Conservation (phyloP, 2,113 vertebrate genomes). For the Megaptera novaeangliae region DNA sequence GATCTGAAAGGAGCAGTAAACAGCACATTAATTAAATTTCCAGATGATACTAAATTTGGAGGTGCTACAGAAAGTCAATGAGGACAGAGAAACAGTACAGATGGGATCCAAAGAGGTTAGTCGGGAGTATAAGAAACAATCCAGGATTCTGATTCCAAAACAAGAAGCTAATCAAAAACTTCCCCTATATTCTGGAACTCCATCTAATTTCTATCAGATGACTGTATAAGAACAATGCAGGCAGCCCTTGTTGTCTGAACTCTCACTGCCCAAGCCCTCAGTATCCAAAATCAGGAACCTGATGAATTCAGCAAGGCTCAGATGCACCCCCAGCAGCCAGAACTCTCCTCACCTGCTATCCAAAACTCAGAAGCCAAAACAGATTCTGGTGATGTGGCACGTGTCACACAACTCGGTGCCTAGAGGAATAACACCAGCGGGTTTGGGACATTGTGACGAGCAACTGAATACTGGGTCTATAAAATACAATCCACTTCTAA, state of each 20-base stretch:
- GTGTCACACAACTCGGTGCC: background rate
- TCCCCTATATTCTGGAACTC: background rate
- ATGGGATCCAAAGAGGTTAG: conserved; percentile 34
- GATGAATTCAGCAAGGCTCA: fast-evolving
- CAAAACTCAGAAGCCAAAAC: background rate
- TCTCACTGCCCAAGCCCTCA: background rate
- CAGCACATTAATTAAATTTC: conserved; percentile 79
- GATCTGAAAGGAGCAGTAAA: conserved; percentile 77
- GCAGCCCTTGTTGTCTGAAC: fast-evolving
- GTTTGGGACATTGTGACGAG: too few species aligned
- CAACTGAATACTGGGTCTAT: background rate
- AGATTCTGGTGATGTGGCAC: fast-evolving
- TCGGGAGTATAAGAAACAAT: background rate
- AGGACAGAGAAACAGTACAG: background rate
- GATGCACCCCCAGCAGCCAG: fast-evolving
- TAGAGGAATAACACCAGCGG: fast-evolving
- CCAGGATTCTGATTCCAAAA: background rate
- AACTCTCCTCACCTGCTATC: background rate
- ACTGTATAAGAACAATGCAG: fast-evolving
- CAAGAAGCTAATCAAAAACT: background rate
- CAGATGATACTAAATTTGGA: conserved; percentile 73
- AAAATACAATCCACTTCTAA: background rate
- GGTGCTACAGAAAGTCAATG: conserved; percentile 70
- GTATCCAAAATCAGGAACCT: fast-evolving
- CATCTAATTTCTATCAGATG: fast-evolving